Evolutionary conservation across 2,113 vertebrate genomes (phyloP).

Genomic region (Misgurnus anguillicaudatus): DNA sequence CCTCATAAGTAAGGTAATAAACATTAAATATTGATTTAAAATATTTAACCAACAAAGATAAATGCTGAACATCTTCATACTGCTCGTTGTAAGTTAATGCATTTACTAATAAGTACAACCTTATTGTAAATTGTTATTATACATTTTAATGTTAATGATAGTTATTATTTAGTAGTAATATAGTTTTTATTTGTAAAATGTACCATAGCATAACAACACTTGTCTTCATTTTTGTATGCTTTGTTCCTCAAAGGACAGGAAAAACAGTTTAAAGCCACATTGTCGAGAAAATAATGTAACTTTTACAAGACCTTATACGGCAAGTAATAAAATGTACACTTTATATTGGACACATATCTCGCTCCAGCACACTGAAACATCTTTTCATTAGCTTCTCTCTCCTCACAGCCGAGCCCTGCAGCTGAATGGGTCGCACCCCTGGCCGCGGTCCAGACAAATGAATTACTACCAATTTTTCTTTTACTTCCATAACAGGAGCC

Average conservation of each 20-base stretch:
- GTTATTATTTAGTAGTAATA: too few relatives aligned
- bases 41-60: too few relatives aligned
- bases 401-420: conserved; percentile 9
- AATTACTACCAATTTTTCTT: conserved; percentile 54
- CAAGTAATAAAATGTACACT: background rate
- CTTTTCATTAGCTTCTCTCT: background rate
- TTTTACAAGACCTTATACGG: background rate
- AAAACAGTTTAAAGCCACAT: background rate
- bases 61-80: too few relatives aligned
- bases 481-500: conserved; percentile 46
- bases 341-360: background rate
- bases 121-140: too few relatives aligned
- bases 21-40: too few relatives aligned
- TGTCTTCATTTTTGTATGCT: background rate
- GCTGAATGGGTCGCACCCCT: conserved; percentile 25
- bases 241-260: background rate
- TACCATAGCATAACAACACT: too few relatives aligned
- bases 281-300: background rate
- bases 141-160: too few relatives aligned
- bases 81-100: too few relatives aligned
- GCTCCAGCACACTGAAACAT: background rate
- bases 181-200: too few relatives aligned
- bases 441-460: conserved; percentile 49
- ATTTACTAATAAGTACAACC: too few relatives aligned
- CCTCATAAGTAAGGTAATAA: too few relatives aligned